Conservation (phyloP, 2,888 invertebrate species). For the Scaeva pyrastri region DNA sequence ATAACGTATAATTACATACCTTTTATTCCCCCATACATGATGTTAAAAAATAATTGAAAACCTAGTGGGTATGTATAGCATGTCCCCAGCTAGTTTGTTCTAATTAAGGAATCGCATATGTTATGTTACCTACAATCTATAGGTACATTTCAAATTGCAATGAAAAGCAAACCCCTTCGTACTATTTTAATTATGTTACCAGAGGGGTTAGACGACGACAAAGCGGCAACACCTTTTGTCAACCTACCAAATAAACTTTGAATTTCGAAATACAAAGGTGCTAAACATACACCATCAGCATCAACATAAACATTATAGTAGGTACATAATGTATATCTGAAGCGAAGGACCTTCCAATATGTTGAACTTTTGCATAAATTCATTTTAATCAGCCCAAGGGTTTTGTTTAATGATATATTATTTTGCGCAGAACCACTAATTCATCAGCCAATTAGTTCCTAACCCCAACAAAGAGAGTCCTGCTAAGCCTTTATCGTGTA, state of each 20-base stretch:
- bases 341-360: slow-evolving; percentile 21
- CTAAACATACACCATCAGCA: slow-evolving; percentile 6
- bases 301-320: too few species aligned
- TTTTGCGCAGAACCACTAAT: slow-evolving; percentile 60
- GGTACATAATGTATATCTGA: too few species aligned
- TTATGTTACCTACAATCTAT: too few species aligned
- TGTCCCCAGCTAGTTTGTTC: too few species aligned
- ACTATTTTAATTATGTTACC: slow-evolving; percentile 14
- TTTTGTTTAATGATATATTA: slow-evolving; percentile 57
- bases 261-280: slow-evolving; percentile 14
- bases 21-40: too few species aligned
- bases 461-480: slow-evolving; percentile 9
- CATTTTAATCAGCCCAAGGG: slow-evolving; percentile 35
- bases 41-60: too few species aligned
- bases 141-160: background rate
- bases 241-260: slow-evolving; percentile 16
- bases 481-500: slow-evolving; percentile 2
- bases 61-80: too few species aligned
- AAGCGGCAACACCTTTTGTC: background rate
- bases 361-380: slow-evolving; percentile 30
- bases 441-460: slow-evolving; percentile 60
- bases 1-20: too few species aligned
- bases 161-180: background rate
- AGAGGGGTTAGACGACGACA: background rate
- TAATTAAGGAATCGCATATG: too few species aligned